Evolutionary conservation across 2,113 vertebrate genomes (phyloP).

Genomic region (Oreochromis niloticus): DNA sequence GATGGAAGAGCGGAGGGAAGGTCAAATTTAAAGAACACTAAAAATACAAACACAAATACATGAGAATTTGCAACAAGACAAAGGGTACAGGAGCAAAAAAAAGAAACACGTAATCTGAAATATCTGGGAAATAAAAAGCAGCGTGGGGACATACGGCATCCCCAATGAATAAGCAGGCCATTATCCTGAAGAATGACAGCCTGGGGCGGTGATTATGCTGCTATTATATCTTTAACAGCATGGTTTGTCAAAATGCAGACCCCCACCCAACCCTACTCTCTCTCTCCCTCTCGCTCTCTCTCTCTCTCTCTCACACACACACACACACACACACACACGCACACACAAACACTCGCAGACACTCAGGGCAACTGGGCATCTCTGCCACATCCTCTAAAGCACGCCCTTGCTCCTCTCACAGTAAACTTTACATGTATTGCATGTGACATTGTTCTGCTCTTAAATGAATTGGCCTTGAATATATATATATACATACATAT

Average conservation of each 20-base stretch:
- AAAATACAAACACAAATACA: neutral
- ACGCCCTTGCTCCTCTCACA: conserved; percentile 33
- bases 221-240: conserved; percentile 91
- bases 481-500: neutral
- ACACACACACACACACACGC: neutral
- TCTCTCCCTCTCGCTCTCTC: conserved; percentile 8
- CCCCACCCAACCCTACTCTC: conserved; percentile 44
- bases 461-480: conserved; percentile 32
- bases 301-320: conserved; percentile 20
- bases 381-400: neutral
- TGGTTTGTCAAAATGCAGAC: conserved; percentile 87
- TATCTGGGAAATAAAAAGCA: conserved; percentile 76
- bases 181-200: conserved; percentile 91
- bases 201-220: conserved; percentile 86
- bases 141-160: conserved; percentile 79
- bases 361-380: neutral
- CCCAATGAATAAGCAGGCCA: conserved; percentile 88
- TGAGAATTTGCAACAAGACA: neutral
- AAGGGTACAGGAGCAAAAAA: neutral
- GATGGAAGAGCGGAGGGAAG: neutral
- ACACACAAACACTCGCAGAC: neutral
- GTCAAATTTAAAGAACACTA: neutral
- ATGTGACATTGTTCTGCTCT: conserved; percentile 23
- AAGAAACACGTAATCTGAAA: conserved; percentile 73
- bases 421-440: conserved; percentile 8